Evolutionary conservation across 1,140 invertebrate species (phyloP).

Genomic region (Cephus cinctus): DNA sequence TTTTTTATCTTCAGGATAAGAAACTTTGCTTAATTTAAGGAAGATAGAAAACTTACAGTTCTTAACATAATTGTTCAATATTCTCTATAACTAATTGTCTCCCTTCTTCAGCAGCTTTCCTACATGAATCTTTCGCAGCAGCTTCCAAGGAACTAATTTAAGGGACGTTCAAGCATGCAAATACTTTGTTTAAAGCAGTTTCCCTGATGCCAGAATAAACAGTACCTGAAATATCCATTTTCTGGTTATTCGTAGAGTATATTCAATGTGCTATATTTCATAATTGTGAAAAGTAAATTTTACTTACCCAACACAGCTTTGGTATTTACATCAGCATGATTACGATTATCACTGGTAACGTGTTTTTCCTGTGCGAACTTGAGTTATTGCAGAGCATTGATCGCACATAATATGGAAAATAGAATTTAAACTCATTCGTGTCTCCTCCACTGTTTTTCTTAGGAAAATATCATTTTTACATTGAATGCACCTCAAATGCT

Average conservation of each 20-base stretch:
- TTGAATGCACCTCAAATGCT: not conserved
- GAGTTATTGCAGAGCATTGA: not conserved
- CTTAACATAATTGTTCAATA: constrained; percentile 13
- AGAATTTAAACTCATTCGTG: not conserved
- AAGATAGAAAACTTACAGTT: constrained; percentile 19
- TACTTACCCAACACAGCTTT: not conserved
- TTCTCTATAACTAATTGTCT: constrained; percentile 14
- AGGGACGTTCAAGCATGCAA: constrained; percentile 15
- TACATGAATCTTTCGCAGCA: constrained; percentile 16
- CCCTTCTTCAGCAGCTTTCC: constrained; percentile 17
- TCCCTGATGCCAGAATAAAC: constrained; percentile 13
- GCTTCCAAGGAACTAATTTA: constrained; percentile 5
- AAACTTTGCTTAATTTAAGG: too few relatives aligned
- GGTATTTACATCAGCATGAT: not conserved
- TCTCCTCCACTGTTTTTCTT: not conserved
- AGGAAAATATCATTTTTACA: constrained; percentile 5
- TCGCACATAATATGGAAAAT: not conserved
- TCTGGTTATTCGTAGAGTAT: too few relatives aligned
- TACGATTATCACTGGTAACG: not conserved
- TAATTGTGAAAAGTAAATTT: not conserved
- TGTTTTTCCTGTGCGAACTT: constrained; percentile 6
- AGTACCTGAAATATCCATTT: constrained; percentile 10
- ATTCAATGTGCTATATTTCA: too few relatives aligned
- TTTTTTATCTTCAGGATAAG: too few relatives aligned
- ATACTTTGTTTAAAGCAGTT: constrained; percentile 14